These are phyloP conservation scores for Calcarius ornatus DNA, from an alignment of 2,113 vertebrate genomes.

Conservation along the genomic window DNA sequence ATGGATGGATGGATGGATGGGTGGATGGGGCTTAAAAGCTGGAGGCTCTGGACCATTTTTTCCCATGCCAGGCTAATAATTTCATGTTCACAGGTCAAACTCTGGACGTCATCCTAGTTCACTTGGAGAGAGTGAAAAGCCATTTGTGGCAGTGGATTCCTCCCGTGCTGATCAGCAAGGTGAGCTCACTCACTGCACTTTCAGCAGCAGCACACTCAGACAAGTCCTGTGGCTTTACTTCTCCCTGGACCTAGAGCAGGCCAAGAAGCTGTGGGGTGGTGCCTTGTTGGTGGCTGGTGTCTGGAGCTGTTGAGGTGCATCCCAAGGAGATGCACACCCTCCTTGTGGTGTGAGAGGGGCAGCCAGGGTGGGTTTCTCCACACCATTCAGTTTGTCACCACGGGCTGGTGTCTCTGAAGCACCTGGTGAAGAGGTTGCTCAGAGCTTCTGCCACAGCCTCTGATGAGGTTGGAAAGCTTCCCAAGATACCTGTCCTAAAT, in stretches of 20 bases:
- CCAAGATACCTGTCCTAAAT: background rate
- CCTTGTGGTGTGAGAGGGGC: background rate
- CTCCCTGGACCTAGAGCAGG: background rate
- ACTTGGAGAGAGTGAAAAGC: background rate
- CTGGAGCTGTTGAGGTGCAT: background rate
- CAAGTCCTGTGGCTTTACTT: background rate
- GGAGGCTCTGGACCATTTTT: background rate
- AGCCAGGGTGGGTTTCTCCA: background rate
- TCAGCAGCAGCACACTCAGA: background rate
- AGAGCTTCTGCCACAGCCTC: accelerated
- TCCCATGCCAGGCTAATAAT: background rate
- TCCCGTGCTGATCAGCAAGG: background rate
- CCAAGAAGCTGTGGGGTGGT: background rate
- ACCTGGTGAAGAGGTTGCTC: background rate
- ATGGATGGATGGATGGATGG: background rate
- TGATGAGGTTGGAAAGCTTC: background rate
- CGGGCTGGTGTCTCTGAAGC: background rate
- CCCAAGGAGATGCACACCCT: background rate
- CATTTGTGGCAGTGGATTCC: background rate
- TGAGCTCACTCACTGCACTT: background rate
- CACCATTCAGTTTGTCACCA: background rate
- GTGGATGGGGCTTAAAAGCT: background rate
- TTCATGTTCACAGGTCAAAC: background rate
- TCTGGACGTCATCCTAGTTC: background rate
- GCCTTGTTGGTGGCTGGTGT: background rate